A percentile compares a stretch with the other conserved stretches of the same genome.
phyloP scores from a whole-genome alignment of 2,888 invertebrate genomes.

The Chalcis sispes region DNA sequence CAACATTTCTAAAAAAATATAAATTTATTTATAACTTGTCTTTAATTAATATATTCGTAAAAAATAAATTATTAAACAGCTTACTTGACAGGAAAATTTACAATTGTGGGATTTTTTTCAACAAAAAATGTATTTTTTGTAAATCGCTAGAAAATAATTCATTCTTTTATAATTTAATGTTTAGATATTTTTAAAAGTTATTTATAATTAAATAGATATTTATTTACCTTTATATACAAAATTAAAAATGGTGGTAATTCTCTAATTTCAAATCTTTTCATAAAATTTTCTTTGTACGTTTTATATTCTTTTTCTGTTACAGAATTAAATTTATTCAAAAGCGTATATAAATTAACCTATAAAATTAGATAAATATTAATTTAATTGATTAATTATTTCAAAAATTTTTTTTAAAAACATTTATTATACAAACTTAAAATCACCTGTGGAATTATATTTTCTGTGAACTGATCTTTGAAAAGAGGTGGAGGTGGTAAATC shows the following conservation, averaged over 20 bases:
- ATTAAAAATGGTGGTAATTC: constrained; percentile 95
- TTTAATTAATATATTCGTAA: not conserved
- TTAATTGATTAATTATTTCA: not conserved
- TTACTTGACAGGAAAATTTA: constrained; percentile 99
- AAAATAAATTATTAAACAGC: constrained; percentile 65
- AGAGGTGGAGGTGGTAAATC: constrained; percentile 98
- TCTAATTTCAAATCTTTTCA: constrained; percentile 97
- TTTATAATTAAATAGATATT: not conserved
- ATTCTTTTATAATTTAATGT: too few relatives aligned
- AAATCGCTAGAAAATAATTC: constrained; percentile 82
- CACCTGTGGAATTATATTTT: constrained; percentile 99
- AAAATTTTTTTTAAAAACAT: not conserved
- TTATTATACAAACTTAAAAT: not conserved
- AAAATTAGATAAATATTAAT: constrained; percentile 58
- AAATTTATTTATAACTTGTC: too few relatives aligned
- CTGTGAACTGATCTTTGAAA: constrained; percentile 97
- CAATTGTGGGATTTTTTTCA: constrained; percentile 99
- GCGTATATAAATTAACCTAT: constrained; percentile 93
- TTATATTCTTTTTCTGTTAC: constrained; percentile 97
- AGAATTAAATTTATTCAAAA: constrained; percentile 98
- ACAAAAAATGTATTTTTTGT: constrained; percentile 99
- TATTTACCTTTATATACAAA: constrained; percentile 89
- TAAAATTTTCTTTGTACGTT: constrained; percentile 98
- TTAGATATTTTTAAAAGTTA: not conserved
- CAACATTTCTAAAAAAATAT: constrained; percentile 87